Evolutionary conservation across 2,797 vertebrate genomes (phyloP).

Genomic region (Anolis apletophallus): DNA sequence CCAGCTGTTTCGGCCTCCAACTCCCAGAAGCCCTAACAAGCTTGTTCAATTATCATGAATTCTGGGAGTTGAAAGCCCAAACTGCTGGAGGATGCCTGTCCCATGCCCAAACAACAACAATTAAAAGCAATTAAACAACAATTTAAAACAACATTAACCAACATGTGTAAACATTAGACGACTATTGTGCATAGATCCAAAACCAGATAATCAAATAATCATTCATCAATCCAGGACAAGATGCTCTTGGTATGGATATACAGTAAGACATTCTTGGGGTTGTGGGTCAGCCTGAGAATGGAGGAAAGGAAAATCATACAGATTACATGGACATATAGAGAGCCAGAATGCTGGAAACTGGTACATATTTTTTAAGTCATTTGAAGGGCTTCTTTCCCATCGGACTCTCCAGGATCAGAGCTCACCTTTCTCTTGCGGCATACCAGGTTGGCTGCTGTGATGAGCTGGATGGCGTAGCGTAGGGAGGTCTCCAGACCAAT

Average conservation of each 20-base stretch:
- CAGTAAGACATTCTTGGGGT: neutral
- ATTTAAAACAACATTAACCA: too few species aligned
- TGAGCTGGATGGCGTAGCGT: conserved; percentile 95
- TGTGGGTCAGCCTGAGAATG: neutral
- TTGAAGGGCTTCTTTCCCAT: neutral
- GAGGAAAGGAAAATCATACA: neutral
- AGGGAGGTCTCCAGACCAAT: conserved; percentile 94
- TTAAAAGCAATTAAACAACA: too few species aligned
- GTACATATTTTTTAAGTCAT: neutral
- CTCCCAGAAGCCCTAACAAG: too few species aligned
- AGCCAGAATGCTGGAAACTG: neutral
- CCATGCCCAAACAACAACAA: too few species aligned
- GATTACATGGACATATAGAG: neutral
- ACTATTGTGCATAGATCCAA: too few species aligned
- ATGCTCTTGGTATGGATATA: neutral
- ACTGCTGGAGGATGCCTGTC: too few species aligned
- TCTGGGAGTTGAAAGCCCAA: too few species aligned
- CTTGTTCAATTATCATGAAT: too few species aligned
- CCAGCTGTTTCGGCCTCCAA: too few species aligned
- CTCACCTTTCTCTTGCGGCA: conserved; percentile 92
- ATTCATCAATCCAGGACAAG: too few species aligned
- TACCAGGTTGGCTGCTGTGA: conserved; percentile 92
- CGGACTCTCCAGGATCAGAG: neutral
- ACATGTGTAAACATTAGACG: too few species aligned
- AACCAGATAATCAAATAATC: too few species aligned